phyloP scores from a whole-genome alignment of 2,888 invertebrate species.

The Acrobasis consociella region DNA sequence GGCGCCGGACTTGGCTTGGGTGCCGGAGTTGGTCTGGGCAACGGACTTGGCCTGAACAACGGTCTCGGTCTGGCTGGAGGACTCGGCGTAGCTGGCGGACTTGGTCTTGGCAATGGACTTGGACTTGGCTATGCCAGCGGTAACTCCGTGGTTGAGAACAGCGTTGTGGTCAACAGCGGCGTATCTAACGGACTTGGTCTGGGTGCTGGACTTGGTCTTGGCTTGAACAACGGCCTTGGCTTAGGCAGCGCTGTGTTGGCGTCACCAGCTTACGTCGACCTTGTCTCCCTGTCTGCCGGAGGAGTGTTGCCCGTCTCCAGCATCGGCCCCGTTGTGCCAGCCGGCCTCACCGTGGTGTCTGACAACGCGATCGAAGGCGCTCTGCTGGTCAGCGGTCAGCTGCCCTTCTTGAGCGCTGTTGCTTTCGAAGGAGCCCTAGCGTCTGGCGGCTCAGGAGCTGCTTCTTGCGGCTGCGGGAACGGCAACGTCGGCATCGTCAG shows the following conservation, averaged over 20 bases:
- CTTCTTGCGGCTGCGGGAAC: conserved; percentile 42
- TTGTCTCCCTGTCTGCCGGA: conserved; percentile 32
- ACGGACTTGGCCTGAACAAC: too few species aligned
- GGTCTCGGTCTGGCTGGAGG: neutral
- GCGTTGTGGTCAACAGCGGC: conserved; percentile 2
- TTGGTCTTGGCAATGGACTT: too few species aligned
- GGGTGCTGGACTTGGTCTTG: conserved; percentile 20
- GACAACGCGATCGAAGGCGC: conserved; percentile 43
- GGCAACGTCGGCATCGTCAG: conserved; percentile 40
- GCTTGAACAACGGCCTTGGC: neutral
- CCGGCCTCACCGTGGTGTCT: conserved; percentile 44
- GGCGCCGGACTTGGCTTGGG: neutral
- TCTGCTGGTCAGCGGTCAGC: conserved; percentile 36
- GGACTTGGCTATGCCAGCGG: neutral
- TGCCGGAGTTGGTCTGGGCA: neutral
- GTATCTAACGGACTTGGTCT: neutral
- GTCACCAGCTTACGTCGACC: conserved; percentile 1
- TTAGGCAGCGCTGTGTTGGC: neutral
- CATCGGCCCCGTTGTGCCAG: conserved; percentile 46
- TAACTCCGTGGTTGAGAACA: conserved; percentile 6
- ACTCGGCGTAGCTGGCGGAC: too few species aligned
- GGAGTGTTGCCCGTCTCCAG: conserved; percentile 42
- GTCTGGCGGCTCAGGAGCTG: conserved; percentile 45
- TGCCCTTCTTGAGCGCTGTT: conserved; percentile 44
- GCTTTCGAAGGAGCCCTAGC: conserved; percentile 41